Percentiles rank a stretch among this genome's conserved stretches.
phyloP scores from a whole-genome alignment of 2,797 vertebrate genomes.

The Uromys caudimaculatus region DNA sequence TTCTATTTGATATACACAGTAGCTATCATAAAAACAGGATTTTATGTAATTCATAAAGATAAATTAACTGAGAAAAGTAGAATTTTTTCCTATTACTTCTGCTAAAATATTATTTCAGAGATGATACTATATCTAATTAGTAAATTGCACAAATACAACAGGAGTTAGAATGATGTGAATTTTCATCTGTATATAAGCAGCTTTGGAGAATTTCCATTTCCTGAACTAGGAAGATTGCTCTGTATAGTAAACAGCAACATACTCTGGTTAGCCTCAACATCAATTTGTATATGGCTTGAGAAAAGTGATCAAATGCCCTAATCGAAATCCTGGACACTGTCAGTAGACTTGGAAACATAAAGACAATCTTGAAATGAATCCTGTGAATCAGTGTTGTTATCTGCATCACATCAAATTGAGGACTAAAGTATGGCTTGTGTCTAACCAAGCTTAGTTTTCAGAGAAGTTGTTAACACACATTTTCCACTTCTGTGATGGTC shows the following conservation, averaged over 20 bases:
- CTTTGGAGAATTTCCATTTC: slow-evolving; percentile 60
- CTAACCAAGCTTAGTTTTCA: slow-evolving; percentile 75
- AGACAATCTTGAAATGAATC: slow-evolving; percentile 75
- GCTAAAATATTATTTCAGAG: slow-evolving; percentile 47
- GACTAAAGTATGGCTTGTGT: slow-evolving; percentile 52
- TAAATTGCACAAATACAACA: slow-evolving; percentile 78
- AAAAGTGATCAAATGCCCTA: slow-evolving; percentile 67
- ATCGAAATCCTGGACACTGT: not conserved
- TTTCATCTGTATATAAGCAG: slow-evolving; percentile 67
- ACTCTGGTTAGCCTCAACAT: slow-evolving; percentile 66
- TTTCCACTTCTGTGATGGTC: slow-evolving; percentile 58
- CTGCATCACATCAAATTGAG: slow-evolving; percentile 71
- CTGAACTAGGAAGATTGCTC: slow-evolving; percentile 56
- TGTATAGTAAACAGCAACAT: slow-evolving; percentile 55
- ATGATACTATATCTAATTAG: slow-evolving; percentile 62
- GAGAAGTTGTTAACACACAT: slow-evolving; percentile 73
- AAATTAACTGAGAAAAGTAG: slow-evolving; percentile 63
- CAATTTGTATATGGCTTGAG: slow-evolving; percentile 47
- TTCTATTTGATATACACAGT: slow-evolving; percentile 76
- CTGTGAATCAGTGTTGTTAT: slow-evolving; percentile 53
- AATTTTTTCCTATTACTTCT: slow-evolving; percentile 23
- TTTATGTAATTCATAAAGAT: slow-evolving; percentile 71
- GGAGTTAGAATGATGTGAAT: slow-evolving; percentile 62
- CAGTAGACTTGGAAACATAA: slow-evolving; percentile 67
- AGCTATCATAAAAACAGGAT: slow-evolving; percentile 58